Evolutionary conservation across 1,140 invertebrate species (phyloP).

Genomic region (Drosophila ananassae): DNA sequence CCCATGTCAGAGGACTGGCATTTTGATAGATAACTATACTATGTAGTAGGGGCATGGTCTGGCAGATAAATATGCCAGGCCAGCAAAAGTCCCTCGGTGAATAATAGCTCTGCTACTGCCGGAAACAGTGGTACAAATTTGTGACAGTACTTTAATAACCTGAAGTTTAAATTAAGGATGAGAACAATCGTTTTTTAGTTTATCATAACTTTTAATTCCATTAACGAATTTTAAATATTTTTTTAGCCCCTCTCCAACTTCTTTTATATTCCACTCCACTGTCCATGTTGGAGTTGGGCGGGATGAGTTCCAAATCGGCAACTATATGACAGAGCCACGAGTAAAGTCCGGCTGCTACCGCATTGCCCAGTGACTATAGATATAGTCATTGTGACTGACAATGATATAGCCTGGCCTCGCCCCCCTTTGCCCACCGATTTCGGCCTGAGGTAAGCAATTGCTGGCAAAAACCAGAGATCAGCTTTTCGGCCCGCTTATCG

Average conservation of each 20-base stretch:
- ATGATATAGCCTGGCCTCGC: slow-evolving; percentile 9
- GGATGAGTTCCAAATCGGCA: slow-evolving; percentile 31
- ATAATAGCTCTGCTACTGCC: slow-evolving; percentile 32
- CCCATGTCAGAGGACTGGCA: slow-evolving; percentile 66
- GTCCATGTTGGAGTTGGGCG: neutral
- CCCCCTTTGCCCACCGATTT: neutral
- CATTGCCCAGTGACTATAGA: slow-evolving; percentile 24
- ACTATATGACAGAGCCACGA: slow-evolving; percentile 37
- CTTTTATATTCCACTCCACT: neutral
- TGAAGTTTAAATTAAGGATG: too few species aligned
- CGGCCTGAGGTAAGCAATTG: slow-evolving; percentile 21
- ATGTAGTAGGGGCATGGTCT: slow-evolving; percentile 38
- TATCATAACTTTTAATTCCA: neutral
- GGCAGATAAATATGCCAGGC: slow-evolving; percentile 56
- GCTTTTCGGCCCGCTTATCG: slow-evolving; percentile 26
- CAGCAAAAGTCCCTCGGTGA: slow-evolving; percentile 46
- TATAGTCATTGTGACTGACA: slow-evolving; percentile 34
- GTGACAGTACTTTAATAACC: neutral
- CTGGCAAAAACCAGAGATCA: slow-evolving; percentile 44
- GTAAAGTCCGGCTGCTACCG: slow-evolving; percentile 47
- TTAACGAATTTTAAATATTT: neutral
- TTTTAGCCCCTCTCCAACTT: neutral
- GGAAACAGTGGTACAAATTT: slow-evolving; percentile 17
- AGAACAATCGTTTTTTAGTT: too few species aligned
- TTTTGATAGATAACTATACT: slow-evolving; percentile 47